Percentiles rank a stretch among this genome's conserved stretches.
These are phyloP conservation scores for Neolamprologus sp. DNA, from an alignment of 2,113 vertebrate species.

Conservation along the genomic window DNA sequence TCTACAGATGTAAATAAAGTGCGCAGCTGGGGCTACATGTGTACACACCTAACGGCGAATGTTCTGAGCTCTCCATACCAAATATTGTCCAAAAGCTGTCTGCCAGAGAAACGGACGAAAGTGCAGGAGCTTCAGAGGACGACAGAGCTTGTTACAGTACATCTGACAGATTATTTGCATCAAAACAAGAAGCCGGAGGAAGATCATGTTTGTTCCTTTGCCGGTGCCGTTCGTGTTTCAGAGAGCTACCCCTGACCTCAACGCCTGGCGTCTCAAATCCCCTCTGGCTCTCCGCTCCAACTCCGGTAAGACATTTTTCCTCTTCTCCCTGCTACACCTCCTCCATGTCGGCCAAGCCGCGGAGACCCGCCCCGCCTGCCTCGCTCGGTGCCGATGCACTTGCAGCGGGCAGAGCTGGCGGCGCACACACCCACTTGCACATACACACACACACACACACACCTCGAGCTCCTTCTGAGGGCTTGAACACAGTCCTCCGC, in stretches of 20 bases:
- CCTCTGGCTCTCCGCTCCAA: slow-evolving; percentile 78
- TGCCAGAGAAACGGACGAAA: slow-evolving; percentile 43
- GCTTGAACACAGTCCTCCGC: slow-evolving; percentile 2
- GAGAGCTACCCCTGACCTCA: slow-evolving; percentile 79
- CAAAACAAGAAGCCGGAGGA: slow-evolving; percentile 61
- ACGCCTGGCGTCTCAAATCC: slow-evolving; percentile 81
- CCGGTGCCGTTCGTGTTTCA: slow-evolving; percentile 81
- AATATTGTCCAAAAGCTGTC: slow-evolving; percentile 47
- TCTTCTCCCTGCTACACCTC: slow-evolving; percentile 21
- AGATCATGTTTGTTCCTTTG: slow-evolving; percentile 74
- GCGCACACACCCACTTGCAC: slow-evolving; percentile 29
- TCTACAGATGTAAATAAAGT: slow-evolving; percentile 58
- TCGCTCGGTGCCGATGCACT: slow-evolving; percentile 44
- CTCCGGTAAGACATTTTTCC: slow-evolving; percentile 72
- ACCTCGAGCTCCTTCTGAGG: slow-evolving; percentile 1
- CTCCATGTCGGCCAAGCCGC: slow-evolving; percentile 37
- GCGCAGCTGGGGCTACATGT: slow-evolving; percentile 51
- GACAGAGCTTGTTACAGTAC: slow-evolving; percentile 26
- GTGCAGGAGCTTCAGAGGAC: slow-evolving; percentile 47
- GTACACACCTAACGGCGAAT: slow-evolving; percentile 49
- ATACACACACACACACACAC: slow-evolving; percentile 1
- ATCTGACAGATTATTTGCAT: slow-evolving; percentile 52
- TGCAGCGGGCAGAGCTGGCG: background rate
- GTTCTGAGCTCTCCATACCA: slow-evolving; percentile 54
- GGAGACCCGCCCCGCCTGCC: slow-evolving; percentile 58